These are phyloP conservation scores for Erinaceus europaeus DNA, from an alignment of 2,113 vertebrate species.

Conservation along the genomic window DNA sequence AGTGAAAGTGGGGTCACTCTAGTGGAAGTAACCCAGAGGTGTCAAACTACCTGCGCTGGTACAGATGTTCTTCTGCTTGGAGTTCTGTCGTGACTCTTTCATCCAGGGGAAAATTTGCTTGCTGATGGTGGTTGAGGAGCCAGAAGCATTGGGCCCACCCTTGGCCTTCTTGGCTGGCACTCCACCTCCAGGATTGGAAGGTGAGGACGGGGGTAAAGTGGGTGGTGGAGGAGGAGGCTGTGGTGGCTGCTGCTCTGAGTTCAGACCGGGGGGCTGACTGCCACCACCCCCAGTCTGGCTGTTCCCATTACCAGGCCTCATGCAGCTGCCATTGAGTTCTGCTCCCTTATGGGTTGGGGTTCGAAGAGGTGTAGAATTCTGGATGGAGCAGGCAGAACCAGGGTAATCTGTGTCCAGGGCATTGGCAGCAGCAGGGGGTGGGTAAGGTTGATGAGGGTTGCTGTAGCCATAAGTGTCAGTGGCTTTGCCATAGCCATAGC, in stretches of 20 bases:
- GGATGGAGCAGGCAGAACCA: slow-evolving; percentile 93
- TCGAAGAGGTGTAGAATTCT: slow-evolving; percentile 87
- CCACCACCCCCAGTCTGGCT: slow-evolving; percentile 78
- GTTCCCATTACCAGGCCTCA: slow-evolving; percentile 88
- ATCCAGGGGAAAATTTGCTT: slow-evolving; percentile 99
- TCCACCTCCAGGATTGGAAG: slow-evolving; percentile 90
- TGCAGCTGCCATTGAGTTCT: slow-evolving; percentile 95
- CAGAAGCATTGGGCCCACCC: slow-evolving; percentile 85
- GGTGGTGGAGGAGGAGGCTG: slow-evolving; percentile 86
- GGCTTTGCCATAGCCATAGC: slow-evolving; percentile 94
- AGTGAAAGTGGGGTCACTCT: no score
- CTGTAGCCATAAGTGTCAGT: slow-evolving; percentile 93
- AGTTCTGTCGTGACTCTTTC: slow-evolving; percentile 96
- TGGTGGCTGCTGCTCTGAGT: slow-evolving; percentile 87
- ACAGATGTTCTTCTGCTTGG: slow-evolving; percentile 95
- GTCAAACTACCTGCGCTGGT: slow-evolving; percentile 89
- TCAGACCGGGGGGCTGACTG: slow-evolving; percentile 87
- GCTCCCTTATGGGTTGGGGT: slow-evolving; percentile 89
- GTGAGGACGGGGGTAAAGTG: slow-evolving; percentile 91
- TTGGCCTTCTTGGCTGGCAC: slow-evolving; percentile 92
- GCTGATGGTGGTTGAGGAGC: slow-evolving; percentile 89
- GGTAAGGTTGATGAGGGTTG: slow-evolving; percentile 91
- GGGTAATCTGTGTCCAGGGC: slow-evolving; percentile 93
- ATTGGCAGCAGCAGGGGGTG: slow-evolving; percentile 78
- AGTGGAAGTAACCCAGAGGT: not conserved